Conservation (phyloP, 2,888 invertebrate genomes). For the Bombylius major region DNA sequence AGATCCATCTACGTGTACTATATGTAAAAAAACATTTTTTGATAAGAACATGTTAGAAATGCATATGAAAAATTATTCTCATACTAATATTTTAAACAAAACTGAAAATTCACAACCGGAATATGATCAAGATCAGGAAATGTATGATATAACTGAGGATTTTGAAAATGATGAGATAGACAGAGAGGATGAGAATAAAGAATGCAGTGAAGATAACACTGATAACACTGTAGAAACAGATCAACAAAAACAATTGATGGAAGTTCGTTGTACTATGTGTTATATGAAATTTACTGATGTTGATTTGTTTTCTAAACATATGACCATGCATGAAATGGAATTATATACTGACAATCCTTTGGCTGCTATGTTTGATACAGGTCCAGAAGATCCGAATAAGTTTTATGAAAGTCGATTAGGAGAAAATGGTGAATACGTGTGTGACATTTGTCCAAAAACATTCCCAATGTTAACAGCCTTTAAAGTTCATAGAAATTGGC, state of each 20-base stretch:
- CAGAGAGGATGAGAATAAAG: conserved; percentile 9
- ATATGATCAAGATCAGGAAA: no score
- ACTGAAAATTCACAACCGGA: not conserved
- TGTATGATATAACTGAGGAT: not conserved
- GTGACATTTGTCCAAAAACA: conserved; percentile 35
- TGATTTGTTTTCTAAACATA: conserved; percentile 33
- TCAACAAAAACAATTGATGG: conserved; percentile 25
- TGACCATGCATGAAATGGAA: conserved; percentile 33
- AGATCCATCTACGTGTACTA: conserved; percentile 31
- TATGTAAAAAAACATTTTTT: conserved; percentile 36
- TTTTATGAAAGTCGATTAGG: conserved; percentile 32
- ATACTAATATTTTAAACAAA: conserved; percentile 1
- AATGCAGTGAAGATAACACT: conserved; percentile 16
- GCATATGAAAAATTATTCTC: conserved; percentile 23
- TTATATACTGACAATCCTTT: conserved; percentile 33
- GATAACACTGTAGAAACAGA: conserved; percentile 9
- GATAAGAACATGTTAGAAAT: conserved; percentile 33
- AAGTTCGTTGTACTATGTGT: conserved; percentile 34
- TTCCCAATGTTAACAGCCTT: conserved; percentile 36
- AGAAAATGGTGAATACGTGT: conserved; percentile 35
- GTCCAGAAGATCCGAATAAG: conserved; percentile 33
- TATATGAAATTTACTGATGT: conserved; percentile 33
- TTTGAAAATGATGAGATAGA: not conserved
- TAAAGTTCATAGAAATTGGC: conserved; percentile 39
- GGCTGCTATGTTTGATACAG: conserved; percentile 35